Evolutionary conservation across 2,113 vertebrate species (phyloP).

Genomic region (Bothrops jararaca): DNA sequence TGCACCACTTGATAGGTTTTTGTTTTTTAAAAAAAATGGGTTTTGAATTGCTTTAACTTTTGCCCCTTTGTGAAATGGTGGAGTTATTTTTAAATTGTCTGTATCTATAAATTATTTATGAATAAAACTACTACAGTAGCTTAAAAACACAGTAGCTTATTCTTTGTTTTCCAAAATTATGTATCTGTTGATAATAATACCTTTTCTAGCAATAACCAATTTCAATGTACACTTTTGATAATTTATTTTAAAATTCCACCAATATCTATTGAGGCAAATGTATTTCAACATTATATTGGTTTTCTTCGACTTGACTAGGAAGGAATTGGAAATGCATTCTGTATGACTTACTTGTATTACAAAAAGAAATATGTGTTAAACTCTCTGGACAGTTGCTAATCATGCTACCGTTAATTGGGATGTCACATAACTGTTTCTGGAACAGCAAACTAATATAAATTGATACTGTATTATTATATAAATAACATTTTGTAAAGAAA

Average conservation of each 20-base stretch:
- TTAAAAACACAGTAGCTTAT: not conserved
- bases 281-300: not conserved
- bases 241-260: not conserved
- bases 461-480: conserved; percentile 29
- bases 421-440: not conserved
- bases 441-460: conserved; percentile 27
- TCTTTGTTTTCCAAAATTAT: conserved; percentile 13
- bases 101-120: not conserved
- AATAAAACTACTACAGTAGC: not conserved
- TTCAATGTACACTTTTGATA: not conserved
- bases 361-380: conserved; percentile 26
- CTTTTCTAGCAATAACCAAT: not conserved
- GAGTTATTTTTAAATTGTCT: not conserved
- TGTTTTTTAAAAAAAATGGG: not conserved
- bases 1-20: not conserved
- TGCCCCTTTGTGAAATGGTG: not conserved
- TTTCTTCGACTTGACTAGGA: not conserved
- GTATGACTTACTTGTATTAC: not conserved
- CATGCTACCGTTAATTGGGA: conserved; percentile 22
- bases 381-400: conserved; percentile 26
- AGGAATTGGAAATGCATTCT: not conserved
- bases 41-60: not conserved
- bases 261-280: not conserved
- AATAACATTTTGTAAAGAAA: conserved; percentile 39
- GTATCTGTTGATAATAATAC: not conserved